Conservation (phyloP, 92 coral and sea anemone species). For the Virgularia gustaviana region DNA sequence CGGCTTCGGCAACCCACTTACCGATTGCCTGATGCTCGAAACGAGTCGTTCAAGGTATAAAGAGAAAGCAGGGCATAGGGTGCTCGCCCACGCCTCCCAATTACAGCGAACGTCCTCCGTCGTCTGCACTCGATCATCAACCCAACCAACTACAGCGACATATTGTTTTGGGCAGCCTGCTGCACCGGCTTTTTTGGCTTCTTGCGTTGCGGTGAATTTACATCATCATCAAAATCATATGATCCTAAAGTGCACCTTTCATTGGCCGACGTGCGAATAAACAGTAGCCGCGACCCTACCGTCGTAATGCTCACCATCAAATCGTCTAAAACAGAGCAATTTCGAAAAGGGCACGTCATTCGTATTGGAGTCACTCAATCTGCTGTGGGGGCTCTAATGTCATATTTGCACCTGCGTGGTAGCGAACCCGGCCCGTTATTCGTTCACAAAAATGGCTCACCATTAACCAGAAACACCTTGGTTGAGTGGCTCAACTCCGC, state of each 20-base stretch:
- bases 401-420: not conserved
- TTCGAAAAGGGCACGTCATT: not conserved
- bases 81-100: constrained; percentile 40
- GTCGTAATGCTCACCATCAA: not conserved
- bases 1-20: constrained; percentile 43
- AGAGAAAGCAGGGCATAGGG: constrained; percentile 38
- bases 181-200: constrained; percentile 41
- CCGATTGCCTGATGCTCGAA: constrained; percentile 32
- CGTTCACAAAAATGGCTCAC: too few relatives aligned
- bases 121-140: constrained; percentile 17
- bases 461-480: too few relatives aligned
- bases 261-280: not conserved
- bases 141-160: not conserved
- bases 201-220: constrained; percentile 34
- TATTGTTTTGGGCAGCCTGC: constrained; percentile 51
- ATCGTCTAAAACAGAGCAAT: constrained; percentile 32
- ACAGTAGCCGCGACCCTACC: not conserved
- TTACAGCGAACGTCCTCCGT: constrained; percentile 51
- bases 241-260: not conserved
- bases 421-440: not conserved
- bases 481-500: not conserved
- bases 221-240: not conserved
- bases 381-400: not conserved
- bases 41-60: constrained; percentile 53
- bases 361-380: not conserved